Evolutionary conservation across 2,888 invertebrate genomes (phyloP).

Genomic region (Drosophila meridionalis): DNA sequence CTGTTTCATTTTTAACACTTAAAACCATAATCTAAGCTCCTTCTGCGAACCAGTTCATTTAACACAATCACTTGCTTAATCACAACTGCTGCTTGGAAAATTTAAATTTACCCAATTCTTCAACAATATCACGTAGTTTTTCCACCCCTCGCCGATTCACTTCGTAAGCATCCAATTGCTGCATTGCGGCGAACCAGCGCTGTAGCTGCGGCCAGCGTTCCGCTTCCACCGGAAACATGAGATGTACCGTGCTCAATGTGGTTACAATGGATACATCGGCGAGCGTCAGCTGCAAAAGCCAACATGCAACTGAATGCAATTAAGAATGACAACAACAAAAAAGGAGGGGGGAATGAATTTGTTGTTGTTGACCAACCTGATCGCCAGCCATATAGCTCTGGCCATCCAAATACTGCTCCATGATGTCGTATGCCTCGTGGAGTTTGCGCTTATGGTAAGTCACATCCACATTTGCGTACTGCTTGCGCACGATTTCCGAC

Average conservation of each 20-base stretch:
- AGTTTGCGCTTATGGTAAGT: constrained; percentile 78
- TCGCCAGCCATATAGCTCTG: constrained; percentile 83
- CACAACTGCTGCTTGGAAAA: constrained; percentile 63
- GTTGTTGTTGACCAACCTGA: constrained; percentile 65
- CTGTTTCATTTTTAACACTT: not conserved
- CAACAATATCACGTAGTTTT: constrained; percentile 70
- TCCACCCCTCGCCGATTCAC: constrained; percentile 79
- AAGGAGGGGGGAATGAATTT: constrained; percentile 12
- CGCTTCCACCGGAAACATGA: constrained; percentile 84
- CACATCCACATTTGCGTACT: constrained; percentile 79
- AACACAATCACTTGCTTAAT: not conserved
- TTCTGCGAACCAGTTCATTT: not conserved
- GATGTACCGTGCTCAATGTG: constrained; percentile 84
- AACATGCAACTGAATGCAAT: constrained; percentile 49
- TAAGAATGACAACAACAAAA: constrained; percentile 10
- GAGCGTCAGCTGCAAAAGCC: constrained; percentile 81
- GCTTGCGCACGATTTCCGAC: constrained; percentile 82
- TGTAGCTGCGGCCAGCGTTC: constrained; percentile 82
- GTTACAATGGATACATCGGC: constrained; percentile 85
- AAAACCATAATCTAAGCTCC: not conserved
- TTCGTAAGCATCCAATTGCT: constrained; percentile 75
- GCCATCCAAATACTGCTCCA: constrained; percentile 83
- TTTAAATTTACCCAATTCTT: constrained; percentile 78
- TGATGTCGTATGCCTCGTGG: constrained; percentile 83
- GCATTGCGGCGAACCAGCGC: constrained; percentile 80